Evolutionary conservation across 2,888 invertebrate genomes (phyloP).

Genomic region (Thymelicus acteon): DNA sequence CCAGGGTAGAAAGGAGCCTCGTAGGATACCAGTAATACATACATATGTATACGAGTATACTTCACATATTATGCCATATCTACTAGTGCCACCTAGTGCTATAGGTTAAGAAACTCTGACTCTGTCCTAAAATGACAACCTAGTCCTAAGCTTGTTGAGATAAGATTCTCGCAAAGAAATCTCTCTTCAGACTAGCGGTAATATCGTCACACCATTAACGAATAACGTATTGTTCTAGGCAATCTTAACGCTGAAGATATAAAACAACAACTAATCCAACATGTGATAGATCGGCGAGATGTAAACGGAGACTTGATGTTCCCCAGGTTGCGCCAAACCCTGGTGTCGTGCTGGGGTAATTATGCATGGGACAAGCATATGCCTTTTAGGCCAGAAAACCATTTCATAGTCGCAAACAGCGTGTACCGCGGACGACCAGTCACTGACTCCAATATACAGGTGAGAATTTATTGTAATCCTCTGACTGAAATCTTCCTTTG

Average conservation of each 20-base stretch:
- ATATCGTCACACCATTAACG: background rate
- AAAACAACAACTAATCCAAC: conserved; percentile 72
- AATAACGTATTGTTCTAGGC: conserved; percentile 52
- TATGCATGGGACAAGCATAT: conserved; percentile 89
- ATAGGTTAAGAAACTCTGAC: background rate
- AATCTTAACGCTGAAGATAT: conserved; percentile 82
- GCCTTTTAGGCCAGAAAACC: conserved; percentile 88
- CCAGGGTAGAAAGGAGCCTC: too few species aligned
- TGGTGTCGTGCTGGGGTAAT: conserved; percentile 90
- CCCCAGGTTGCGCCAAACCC: conserved; percentile 87
- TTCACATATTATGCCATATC: too few species aligned
- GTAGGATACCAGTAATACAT: too few species aligned
- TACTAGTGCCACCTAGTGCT: too few species aligned
- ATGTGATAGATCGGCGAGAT: conserved; percentile 82
- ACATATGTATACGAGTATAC: too few species aligned
- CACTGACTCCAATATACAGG: conserved; percentile 90
- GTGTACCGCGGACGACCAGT: conserved; percentile 89
- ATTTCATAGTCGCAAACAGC: conserved; percentile 86
- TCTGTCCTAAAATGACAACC: background rate
- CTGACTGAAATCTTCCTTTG: too few species aligned
- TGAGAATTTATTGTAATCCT: conserved; percentile 49
- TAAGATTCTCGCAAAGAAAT: background rate
- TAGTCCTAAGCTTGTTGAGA: background rate
- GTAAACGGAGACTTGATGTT: conserved; percentile 86
- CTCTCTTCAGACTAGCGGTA: background rate